A percentile compares a stretch with the other conserved stretches of the same genome.
Evolutionary conservation across 2,888 invertebrate genomes (phyloP).

Genomic region (Meteorus cinctellus): DNA sequence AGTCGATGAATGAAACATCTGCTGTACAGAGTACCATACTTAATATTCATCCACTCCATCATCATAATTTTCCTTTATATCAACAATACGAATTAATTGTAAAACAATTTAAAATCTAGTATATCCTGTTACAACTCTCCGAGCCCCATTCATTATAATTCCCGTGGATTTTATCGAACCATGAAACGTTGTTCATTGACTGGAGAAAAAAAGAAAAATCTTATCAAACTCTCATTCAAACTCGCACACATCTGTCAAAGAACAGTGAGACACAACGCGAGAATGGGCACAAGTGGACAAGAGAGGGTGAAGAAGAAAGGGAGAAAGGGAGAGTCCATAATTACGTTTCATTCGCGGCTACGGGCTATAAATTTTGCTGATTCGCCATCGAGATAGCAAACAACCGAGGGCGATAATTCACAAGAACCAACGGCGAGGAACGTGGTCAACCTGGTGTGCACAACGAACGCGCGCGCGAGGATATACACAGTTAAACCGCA

Average conservation of each 20-base stretch:
- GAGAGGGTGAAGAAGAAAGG: neutral
- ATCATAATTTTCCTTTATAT: too few relatives aligned
- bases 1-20: too few relatives aligned
- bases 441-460: constrained; percentile 41
- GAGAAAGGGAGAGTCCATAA: constrained; percentile 55
- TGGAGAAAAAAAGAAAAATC: neutral
- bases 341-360: constrained; percentile 66
- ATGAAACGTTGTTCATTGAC: neutral
- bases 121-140: too few relatives aligned
- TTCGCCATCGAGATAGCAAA: constrained; percentile 61
- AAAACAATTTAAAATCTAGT: too few relatives aligned
- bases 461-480: constrained; percentile 16
- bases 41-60: too few relatives aligned
- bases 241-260: neutral
- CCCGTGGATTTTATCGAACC: neutral
- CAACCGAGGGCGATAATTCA: constrained; percentile 62
- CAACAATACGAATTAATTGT: too few relatives aligned
- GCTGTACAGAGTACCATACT: too few relatives aligned
- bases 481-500: constrained; percentile 1
- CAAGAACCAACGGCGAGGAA: constrained; percentile 42
- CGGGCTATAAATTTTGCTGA: constrained; percentile 64
- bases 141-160: neutral
- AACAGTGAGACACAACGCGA: neutral
- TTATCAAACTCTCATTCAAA: neutral
- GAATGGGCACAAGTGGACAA: neutral